These are phyloP conservation scores for Elymnias hypermnestra DNA, from an alignment of 1,140 invertebrate species.

Conservation along the genomic window DNA sequence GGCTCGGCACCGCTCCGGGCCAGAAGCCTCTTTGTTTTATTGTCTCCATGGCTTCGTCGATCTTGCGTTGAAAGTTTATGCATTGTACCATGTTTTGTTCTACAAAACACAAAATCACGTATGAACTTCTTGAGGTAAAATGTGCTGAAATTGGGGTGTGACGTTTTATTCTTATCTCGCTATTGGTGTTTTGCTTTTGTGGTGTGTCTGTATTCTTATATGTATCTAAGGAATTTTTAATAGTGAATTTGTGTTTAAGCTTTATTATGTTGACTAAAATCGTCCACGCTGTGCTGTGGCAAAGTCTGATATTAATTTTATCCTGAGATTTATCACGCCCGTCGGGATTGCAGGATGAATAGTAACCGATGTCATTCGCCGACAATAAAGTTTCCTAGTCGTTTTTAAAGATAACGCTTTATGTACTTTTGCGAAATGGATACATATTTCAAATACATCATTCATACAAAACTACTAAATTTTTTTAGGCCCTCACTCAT, in stretches of 20 bases:
- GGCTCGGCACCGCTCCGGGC: slow-evolving; percentile 54
- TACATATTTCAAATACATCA: too few relatives aligned
- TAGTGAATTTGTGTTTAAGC: not conserved
- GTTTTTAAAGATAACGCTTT: too few relatives aligned
- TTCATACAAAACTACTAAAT: too few relatives aligned
- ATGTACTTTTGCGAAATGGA: too few relatives aligned
- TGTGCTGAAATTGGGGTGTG: slow-evolving; percentile 52
- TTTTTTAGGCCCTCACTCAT: too few relatives aligned
- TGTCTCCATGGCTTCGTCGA: slow-evolving; percentile 70
- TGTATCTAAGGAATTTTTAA: not conserved
- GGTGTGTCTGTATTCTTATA: slow-evolving; percentile 4
- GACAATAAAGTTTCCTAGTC: too few relatives aligned
- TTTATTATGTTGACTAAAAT: too few relatives aligned
- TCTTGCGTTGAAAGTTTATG: slow-evolving; percentile 74
- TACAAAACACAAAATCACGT: slow-evolving; percentile 67
- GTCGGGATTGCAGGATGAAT: too few relatives aligned
- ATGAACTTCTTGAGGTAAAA: slow-evolving; percentile 68
- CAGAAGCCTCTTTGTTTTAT: slow-evolving; percentile 71
- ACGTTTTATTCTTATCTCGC: slow-evolving; percentile 14
- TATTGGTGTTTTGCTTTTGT: slow-evolving; percentile 10
- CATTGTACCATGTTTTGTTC: slow-evolving; percentile 74
- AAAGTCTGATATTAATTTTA: too few relatives aligned
- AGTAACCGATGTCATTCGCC: too few relatives aligned
- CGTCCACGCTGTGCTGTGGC: too few relatives aligned
- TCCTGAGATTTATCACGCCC: too few relatives aligned